Evolutionary conservation across 2,888 invertebrate species (phyloP).

Genomic region (Drosophila engyochracea): DNA sequence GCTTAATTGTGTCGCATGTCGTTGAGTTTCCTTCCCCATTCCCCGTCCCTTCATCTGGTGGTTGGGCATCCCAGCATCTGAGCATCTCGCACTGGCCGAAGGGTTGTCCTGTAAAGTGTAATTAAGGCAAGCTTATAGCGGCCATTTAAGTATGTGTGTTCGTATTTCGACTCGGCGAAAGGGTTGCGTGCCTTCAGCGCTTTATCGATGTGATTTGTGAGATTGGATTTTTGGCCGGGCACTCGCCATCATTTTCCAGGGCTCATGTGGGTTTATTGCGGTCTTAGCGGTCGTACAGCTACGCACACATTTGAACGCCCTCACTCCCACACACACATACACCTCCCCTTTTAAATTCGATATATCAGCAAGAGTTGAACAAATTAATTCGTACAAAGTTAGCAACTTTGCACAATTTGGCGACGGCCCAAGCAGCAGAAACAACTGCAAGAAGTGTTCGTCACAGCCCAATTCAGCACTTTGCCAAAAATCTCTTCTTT

Average conservation of each 20-base stretch:
- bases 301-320: conserved; percentile 3
- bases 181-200: conserved; percentile 76
- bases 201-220: conserved; percentile 82
- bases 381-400: conserved; percentile 73
- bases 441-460: conserved; percentile 16
- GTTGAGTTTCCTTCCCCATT: conserved; percentile 7
- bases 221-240: conserved; percentile 70
- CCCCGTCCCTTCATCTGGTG: conserved; percentile 13
- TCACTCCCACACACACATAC: background rate
- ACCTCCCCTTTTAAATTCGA: conserved; percentile 11
- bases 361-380: conserved; percentile 67
- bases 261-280: conserved; percentile 79
- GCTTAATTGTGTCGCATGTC: conserved; percentile 74
- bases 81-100: conserved; percentile 32
- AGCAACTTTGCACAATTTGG: conserved; percentile 73
- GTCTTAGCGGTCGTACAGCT: conserved; percentile 64
- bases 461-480: conserved; percentile 38
- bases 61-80: conserved; percentile 29
- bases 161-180: conserved; percentile 43
- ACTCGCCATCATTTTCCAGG: conserved; percentile 54
- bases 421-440: conserved; percentile 36
- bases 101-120: conserved; percentile 63
- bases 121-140: conserved; percentile 77
- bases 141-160: conserved; percentile 55
- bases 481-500: conserved; percentile 54